Percentiles rank a stretch among this genome's conserved stretches.
phyloP scores from a whole-genome alignment of 2,797 vertebrate species.

The Petrocephalus sullivani region DNA sequence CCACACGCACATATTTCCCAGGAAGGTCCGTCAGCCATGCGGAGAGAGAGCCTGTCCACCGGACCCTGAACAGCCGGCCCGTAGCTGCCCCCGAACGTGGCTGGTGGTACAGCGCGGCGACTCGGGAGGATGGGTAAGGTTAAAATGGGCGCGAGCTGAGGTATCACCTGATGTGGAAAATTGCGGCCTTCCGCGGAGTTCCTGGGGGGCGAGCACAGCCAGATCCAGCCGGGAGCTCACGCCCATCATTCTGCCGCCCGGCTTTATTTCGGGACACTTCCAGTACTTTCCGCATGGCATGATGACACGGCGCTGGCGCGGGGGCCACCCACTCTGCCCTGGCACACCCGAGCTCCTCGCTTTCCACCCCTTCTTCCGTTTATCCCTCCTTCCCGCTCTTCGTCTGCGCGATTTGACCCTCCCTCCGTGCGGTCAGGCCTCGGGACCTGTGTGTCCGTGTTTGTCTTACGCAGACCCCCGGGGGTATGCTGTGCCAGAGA shows the following conservation, averaged over 20 bases:
- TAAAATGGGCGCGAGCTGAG: slow-evolving; percentile 22
- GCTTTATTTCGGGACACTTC: slow-evolving; percentile 50
- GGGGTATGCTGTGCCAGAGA: not conserved
- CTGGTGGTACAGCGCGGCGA: slow-evolving; percentile 38
- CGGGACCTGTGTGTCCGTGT: not conserved
- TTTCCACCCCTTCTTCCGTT: too few species aligned
- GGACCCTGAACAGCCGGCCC: slow-evolving; percentile 24
- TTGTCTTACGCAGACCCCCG: not conserved
- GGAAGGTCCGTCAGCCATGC: not conserved
- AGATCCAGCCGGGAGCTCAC: slow-evolving; percentile 17
- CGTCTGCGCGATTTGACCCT: not conserved
- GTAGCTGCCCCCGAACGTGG: not conserved
- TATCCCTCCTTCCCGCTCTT: not conserved
- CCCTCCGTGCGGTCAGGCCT: not conserved
- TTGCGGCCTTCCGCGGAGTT: slow-evolving; percentile 32
- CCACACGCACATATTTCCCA: not conserved
- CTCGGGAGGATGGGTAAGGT: slow-evolving; percentile 25
- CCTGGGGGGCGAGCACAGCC: slow-evolving; percentile 24
- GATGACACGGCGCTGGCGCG: not conserved
- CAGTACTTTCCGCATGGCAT: slow-evolving; percentile 43
- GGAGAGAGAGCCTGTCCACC: slow-evolving; percentile 23
- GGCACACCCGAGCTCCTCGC: not conserved
- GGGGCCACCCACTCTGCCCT: not conserved
- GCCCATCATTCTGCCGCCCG: slow-evolving; percentile 44
- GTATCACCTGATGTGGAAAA: slow-evolving; percentile 6